These are phyloP conservation scores for Drosophila kepulauana DNA, from an alignment of 1,140 invertebrate genomes.

Conservation along the genomic window DNA sequence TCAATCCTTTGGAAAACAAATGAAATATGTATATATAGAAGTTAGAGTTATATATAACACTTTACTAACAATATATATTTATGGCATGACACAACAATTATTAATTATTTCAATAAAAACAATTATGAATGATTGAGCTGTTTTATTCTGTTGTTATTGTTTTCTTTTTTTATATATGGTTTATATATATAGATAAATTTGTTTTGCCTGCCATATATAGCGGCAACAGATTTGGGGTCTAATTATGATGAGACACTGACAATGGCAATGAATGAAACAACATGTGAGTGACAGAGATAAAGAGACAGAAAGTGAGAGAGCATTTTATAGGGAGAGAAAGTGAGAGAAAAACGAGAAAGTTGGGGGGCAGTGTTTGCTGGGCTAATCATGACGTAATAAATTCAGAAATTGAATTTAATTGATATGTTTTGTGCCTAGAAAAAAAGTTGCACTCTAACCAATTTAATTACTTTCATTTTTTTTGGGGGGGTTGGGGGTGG, in stretches of 20 bases:
- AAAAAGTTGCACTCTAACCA: slow-evolving; percentile 31
- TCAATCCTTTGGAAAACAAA: slow-evolving; percentile 34
- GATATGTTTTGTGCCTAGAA: slow-evolving; percentile 26
- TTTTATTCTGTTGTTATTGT: slow-evolving; percentile 61
- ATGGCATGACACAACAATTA: slow-evolving; percentile 84
- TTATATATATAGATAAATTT: slow-evolving; percentile 10
- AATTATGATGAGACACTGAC: slow-evolving; percentile 30
- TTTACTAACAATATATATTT: slow-evolving; percentile 83
- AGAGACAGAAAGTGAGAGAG: not conserved
- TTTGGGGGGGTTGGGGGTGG: not conserved
- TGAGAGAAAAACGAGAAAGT: not conserved
- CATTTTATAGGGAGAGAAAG: no score
- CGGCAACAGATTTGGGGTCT: slow-evolving; percentile 12
- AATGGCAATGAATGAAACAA: slow-evolving; percentile 23
- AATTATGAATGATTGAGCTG: slow-evolving; percentile 75
- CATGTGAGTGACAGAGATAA: slow-evolving; percentile 26
- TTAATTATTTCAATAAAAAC: slow-evolving; percentile 80
- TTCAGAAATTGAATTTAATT: slow-evolving; percentile 26
- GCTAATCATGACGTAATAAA: slow-evolving; percentile 35
- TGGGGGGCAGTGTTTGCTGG: slow-evolving; percentile 8
- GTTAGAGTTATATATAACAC: slow-evolving; percentile 75
- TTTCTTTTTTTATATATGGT: slow-evolving; percentile 19
- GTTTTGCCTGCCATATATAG: slow-evolving; percentile 17
- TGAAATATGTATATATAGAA: slow-evolving; percentile 58
- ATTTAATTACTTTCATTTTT: not conserved